These are phyloP conservation scores for Anarrhichthys ocellatus DNA, from an alignment of 2,113 vertebrate species.

Conservation along the genomic window DNA sequence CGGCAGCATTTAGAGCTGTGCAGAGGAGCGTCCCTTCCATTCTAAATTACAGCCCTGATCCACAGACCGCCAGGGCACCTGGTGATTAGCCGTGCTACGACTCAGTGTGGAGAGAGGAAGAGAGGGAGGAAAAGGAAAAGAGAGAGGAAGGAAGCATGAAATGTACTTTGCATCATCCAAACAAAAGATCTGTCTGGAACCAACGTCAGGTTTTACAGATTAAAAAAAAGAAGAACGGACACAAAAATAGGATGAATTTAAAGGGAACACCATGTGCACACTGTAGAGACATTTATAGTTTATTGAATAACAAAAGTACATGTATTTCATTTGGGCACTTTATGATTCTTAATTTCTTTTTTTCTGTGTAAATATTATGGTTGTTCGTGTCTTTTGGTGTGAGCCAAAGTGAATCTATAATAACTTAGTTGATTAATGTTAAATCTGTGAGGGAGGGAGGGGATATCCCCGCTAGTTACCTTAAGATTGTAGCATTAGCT, in stretches of 20 bases:
- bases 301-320: constrained; percentile 24
- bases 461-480: constrained; percentile 70
- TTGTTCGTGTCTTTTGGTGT: constrained; percentile 68
- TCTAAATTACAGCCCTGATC: constrained; percentile 67
- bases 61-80: constrained; percentile 41
- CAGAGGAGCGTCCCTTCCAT: constrained; percentile 48
- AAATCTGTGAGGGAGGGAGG: constrained; percentile 48
- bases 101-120: constrained; percentile 26
- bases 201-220: constrained; percentile 38
- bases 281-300: constrained; percentile 53
- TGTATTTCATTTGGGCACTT: constrained; percentile 73
- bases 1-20: constrained; percentile 67
- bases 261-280: constrained; percentile 65
- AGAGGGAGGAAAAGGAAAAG: constrained; percentile 14
- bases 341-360: constrained; percentile 65
- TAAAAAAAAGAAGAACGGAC: constrained; percentile 14
- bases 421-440: constrained; percentile 60
- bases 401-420: constrained; percentile 73
- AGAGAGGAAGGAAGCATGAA: constrained; percentile 58
- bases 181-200: constrained; percentile 46
- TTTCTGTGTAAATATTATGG: constrained; percentile 64
- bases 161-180: constrained; percentile 59
- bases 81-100: constrained; percentile 62
- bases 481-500: constrained; percentile 82
- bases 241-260: constrained; percentile 44